Percentiles rank a stretch among this genome's conserved stretches.
Conservation (phyloP, 1,140 invertebrate genomes). For the Hyles euphorbiae region DNA sequence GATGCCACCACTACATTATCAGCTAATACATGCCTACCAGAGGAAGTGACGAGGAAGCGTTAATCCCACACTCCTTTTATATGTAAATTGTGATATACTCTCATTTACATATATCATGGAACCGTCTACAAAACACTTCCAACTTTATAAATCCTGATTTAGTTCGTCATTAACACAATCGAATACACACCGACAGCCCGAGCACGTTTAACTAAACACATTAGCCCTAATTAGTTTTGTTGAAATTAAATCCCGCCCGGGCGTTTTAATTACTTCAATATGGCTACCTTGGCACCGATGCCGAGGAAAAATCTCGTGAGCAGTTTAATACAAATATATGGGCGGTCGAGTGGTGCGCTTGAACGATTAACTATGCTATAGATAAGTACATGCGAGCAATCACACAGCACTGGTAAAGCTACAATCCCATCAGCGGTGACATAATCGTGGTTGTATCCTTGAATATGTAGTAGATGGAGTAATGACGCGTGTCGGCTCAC, state of each 20-base stretch:
- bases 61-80: constrained; percentile 12
- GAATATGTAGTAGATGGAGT: constrained; percentile 52
- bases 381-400: not conserved
- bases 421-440: constrained; percentile 34
- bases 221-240: too few species aligned
- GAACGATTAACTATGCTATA: not conserved
- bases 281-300: too few species aligned
- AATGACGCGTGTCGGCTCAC: constrained; percentile 28
- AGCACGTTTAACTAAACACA: too few species aligned
- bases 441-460: constrained; percentile 57
- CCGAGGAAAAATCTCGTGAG: too few species aligned
- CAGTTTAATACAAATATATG: too few species aligned
- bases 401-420: not conserved
- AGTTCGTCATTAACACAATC: too few species aligned
- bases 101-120: constrained; percentile 7
- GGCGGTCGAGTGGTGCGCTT: not conserved
- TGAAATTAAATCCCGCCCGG: too few species aligned
- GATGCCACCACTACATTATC: constrained; percentile 6
- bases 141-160: too few species aligned
- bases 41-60: constrained; percentile 17
- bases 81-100: constrained; percentile 14
- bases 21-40: constrained; percentile 18
- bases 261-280: too few species aligned
- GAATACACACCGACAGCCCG: too few species aligned
- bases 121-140: too few species aligned